Evolutionary conservation across 2,113 vertebrate genomes (phyloP), one percentile per base, ranked within the genome.

Genomic region (Entosphenus tridentatus): DNA sequence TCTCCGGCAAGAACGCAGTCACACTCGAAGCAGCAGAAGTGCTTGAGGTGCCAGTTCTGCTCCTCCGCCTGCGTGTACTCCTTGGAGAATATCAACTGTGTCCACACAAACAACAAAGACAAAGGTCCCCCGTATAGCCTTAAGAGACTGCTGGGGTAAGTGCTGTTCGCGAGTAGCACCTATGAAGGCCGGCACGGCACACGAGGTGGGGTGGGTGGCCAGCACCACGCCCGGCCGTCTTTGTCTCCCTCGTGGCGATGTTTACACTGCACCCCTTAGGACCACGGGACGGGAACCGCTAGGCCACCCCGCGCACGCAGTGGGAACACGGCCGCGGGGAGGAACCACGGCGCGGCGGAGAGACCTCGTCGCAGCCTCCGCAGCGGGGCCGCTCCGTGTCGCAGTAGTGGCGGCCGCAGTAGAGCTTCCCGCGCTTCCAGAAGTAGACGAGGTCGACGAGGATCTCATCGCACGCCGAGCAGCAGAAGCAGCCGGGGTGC

Each of bases 371-470:
- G 57, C 93, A 98, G 67, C 93, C 93, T 57, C 78, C 85, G 65
- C 93, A 98, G 11, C 92, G 88, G 1, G 92, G 92, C 74, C 89
- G 95, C 80, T 98, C 93, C 0, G 89, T 97, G 75, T 98, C 93
- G 62, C 93, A 92, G 2, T 98, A 98, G 75, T 98, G 93, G n/a
- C 93, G 85, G 70, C 93, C 93, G 68, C 93, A 98, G 76, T 82
- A 97, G 2, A 98, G 80, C 72, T 86, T 85, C 14, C 81, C 87
- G 57, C 86, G 93, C 80, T 98, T 98, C 86, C 84, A 96, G 80
- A 98, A 98, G 77, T 98, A 98, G 77, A 98, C 96, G 89, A 98
- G 89, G 78, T 98, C 93, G 2, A 98, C 93, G 56, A 98, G 83
- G 55, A 98, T 85, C 57, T 98, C 91, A 0, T 12, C 16, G 69